Evolutionary conservation across 1,140 invertebrate genomes (phyloP), one percentile per base, ranked within the genome.

Genomic region (Leptoteleia sp.): DNA sequence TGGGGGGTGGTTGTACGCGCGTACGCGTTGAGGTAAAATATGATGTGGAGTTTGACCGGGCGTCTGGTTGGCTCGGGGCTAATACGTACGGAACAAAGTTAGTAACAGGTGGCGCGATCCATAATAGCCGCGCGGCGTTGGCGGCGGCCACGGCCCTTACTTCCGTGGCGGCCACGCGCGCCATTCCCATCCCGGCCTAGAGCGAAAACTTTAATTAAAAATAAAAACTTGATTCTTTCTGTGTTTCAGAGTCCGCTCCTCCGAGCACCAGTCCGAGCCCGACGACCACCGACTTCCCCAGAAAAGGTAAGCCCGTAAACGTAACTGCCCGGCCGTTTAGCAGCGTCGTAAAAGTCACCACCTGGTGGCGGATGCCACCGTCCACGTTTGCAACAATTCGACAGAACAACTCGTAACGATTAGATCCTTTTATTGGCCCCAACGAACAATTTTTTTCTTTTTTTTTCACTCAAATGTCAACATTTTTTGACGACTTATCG

Each of bases 261-360:
- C 91, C 91, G 31, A 92, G 91, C 50, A 92, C 91, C 25, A 90
- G 90, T 73, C 89, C 91, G 62, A 91, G 89, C 80, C 90, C 91
- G 29, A 89, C 90, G 54, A 92, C 91, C 33, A 91, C 90, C 7
- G 90, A n/a, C n/a, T n/a, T n/a, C n/a, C n/a, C n/a, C n/a, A n/a
- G n/a, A n/a, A n/a, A n/a, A n/a, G n/a, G n/a, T n/a, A n/a, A n/a
- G n/a, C n/a, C n/a, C n/a, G n/a, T n/a, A n/a, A n/a, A n/a, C n/a
- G n/a, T n/a, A n/a, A n/a, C n/a, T n/a, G n/a, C n/a, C n/a, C n/a
- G n/a, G n/a, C n/a, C n/a, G n/a, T n/a, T n/a, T n/a, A n/a, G n/a
- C n/a, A n/a, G n/a, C n/a, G n/a, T n/a, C n/a, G n/a, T n/a, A n/a
- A n/a, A n/a, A n/a, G n/a, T n/a, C n/a, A n/a, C n/a, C n/a, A n/a